A percentile compares a stretch with the other conserved stretches of the same genome.
These are phyloP conservation scores for Eristalinus sepulchralis DNA, from an alignment of 2,888 invertebrate genomes.

Conservation along the genomic window DNA sequence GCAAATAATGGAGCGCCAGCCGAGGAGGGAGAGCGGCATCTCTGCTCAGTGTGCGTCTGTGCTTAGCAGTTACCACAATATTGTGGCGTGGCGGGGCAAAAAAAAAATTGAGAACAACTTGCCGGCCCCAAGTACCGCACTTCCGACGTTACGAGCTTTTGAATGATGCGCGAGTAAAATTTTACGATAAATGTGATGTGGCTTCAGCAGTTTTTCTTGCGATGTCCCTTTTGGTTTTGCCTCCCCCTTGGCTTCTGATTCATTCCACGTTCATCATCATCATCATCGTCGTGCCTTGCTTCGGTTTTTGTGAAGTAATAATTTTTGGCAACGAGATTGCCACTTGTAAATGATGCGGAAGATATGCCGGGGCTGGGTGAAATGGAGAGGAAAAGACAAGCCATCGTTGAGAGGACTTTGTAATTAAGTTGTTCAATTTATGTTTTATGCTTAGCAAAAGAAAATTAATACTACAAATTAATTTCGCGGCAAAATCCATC, in stretches of 20 bases:
- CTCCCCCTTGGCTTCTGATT: background rate
- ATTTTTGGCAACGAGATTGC: conserved; percentile 34
- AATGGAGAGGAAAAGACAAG: conserved; percentile 10
- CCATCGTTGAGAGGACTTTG: too few relatives aligned
- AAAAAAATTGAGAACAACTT: background rate
- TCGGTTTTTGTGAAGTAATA: conserved; percentile 29
- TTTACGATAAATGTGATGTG: conserved; percentile 45
- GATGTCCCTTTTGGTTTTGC: background rate
- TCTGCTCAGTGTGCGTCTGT: background rate
- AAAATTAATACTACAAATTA: conserved; percentile 14
- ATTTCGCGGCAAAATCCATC: background rate
- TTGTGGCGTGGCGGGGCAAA: conserved; percentile 30
- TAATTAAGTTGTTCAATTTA: conserved; percentile 44
- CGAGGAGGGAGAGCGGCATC: background rate
- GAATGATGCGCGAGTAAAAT: conserved; percentile 51
- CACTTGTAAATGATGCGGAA: conserved; percentile 44
- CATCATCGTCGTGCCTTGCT: background rate
- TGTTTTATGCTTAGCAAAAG: conserved; percentile 1
- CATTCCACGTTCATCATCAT: background rate
- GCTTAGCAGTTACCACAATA: conserved; percentile 36
- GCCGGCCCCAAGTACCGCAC: conserved; percentile 27
- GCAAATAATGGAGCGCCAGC: background rate
- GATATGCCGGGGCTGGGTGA: conserved; percentile 13
- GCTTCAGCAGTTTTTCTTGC: conserved; percentile 16
- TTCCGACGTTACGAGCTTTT: conserved; percentile 41